Conservation (phyloP, 2,888 invertebrate genomes). For the Hydrotaea cyrtoneurina region DNA sequence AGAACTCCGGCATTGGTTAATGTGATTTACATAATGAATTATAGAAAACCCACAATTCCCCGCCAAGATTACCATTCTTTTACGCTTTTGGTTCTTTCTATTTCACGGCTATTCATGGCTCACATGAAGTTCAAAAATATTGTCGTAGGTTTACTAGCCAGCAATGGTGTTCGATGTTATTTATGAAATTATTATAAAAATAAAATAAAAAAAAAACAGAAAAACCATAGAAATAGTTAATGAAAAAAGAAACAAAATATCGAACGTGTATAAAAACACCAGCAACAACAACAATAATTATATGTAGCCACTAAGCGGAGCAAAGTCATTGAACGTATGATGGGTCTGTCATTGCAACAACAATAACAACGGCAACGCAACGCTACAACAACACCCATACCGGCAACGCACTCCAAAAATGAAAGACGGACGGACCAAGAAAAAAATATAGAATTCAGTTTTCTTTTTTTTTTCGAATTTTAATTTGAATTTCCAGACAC, state of each 20-base stretch:
- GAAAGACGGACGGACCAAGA: slow-evolving; percentile 2
- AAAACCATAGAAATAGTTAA: slow-evolving; percentile 25
- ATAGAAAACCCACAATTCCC: slow-evolving; percentile 27
- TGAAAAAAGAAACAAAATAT: slow-evolving; percentile 21
- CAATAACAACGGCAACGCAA: slow-evolving; percentile 44
- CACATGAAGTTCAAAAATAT: slow-evolving; percentile 54
- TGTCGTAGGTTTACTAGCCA: slow-evolving; percentile 64
- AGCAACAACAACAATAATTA: slow-evolving; percentile 40
- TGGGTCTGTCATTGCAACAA: slow-evolving; percentile 57
- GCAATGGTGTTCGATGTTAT: slow-evolving; percentile 13
- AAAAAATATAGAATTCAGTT: slow-evolving; percentile 57
- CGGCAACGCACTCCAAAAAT: slow-evolving; percentile 37
- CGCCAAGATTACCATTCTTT: slow-evolving; percentile 33
- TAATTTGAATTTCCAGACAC: slow-evolving; percentile 67
- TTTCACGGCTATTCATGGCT: slow-evolving; percentile 19
- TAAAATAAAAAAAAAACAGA: slow-evolving; percentile 47
- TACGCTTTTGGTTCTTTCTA: slow-evolving; percentile 19
- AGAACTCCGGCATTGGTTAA: too few species aligned
- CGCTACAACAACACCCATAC: slow-evolving; percentile 2
- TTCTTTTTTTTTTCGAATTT: slow-evolving; percentile 48
- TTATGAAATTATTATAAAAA: slow-evolving; percentile 61
- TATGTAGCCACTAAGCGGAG: slow-evolving; percentile 42
- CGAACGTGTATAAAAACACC: slow-evolving; percentile 34
- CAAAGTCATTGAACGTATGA: slow-evolving; percentile 66
- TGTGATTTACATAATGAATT: slow-evolving; percentile 6